Base-by-base conservation (phyloP, 1,140 invertebrate genomes). In the Anastrepha obliqua region DNA sequence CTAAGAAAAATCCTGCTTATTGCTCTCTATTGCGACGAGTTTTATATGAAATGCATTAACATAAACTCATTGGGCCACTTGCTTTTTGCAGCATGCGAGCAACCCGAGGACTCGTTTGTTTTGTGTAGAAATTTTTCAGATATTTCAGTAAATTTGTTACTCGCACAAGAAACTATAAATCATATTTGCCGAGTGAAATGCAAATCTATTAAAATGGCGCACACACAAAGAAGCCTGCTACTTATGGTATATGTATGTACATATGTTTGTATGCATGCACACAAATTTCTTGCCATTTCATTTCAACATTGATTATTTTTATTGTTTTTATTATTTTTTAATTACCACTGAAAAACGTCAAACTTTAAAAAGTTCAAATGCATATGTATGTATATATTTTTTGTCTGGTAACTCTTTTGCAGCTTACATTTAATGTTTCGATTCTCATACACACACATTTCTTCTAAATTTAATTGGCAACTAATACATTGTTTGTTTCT, bases 331-430 rank as follows among this genome's bases (percentile, higher is more conserved):
- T 29, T 47, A 47, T n/a, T 74, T 74, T 17, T 15, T 74, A 74
- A 2, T 55, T 17, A 55, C 74, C 74, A 81, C 47, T 55, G 47
- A 81, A 55, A 81, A 81, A 81, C 47, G 47, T 81, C 47, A 81
- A 81, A 81, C 17, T n/a, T 81, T 55, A 29, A 81, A 44, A 39
- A 3, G 42, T 15, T 74, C 44, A 47, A 44, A n/a, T 74, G 70
- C 44, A n/a, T 47, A 67, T 29, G 13, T 67, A 29, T 13, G 42
- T 42, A 74, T 74, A 17, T 44, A 13, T 17, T 74, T 47, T 74
- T 74, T 42, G 42, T 47, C 17, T 81, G 74, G 17, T 55, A 55
- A 29, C 47, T 29, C 20, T 29, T 81, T 81, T 58, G 47, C 20
- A 13, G 0, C 51, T 20, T 13, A 51, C 51, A 81, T 62, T 62